phyloP scores from a whole-genome alignment of 2,888 invertebrate species.

The Zaprionus lineosus region DNA sequence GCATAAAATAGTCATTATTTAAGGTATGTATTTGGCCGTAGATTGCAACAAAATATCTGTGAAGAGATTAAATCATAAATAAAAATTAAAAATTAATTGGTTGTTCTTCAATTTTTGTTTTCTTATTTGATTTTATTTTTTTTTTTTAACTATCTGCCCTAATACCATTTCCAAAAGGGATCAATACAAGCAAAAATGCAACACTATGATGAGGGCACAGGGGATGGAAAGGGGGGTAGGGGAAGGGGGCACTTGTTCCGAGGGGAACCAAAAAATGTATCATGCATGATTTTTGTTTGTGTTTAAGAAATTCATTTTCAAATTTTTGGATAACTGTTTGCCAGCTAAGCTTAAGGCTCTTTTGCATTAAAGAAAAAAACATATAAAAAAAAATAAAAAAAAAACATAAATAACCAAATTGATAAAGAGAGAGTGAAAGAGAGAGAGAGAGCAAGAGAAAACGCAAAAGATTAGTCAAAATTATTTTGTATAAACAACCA shows the following conservation, averaged over 20 bases:
- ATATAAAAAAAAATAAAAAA: slow-evolving; percentile 28
- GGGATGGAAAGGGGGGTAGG: too few species aligned
- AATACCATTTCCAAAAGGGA: slow-evolving; percentile 65
- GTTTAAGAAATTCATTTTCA: slow-evolving; percentile 16
- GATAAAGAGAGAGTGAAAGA: slow-evolving; percentile 15
- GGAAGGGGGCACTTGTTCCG: slow-evolving; percentile 19
- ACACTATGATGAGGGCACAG: too few species aligned
- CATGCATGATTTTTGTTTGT: slow-evolving; percentile 38
- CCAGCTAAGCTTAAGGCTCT: slow-evolving; percentile 32
- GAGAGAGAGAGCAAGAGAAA: slow-evolving; percentile 32
- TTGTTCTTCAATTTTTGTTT: slow-evolving; percentile 36
- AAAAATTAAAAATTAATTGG: slow-evolving; percentile 72
- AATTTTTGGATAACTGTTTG: slow-evolving; percentile 12
- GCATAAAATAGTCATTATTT: slow-evolving; percentile 75
- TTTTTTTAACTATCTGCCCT: slow-evolving; percentile 46
- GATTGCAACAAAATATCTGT: slow-evolving; percentile 82
- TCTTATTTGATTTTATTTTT: slow-evolving; percentile 24
- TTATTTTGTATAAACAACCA: slow-evolving; percentile 62
- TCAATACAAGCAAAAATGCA: slow-evolving; percentile 43
- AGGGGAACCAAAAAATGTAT: slow-evolving; percentile 15
- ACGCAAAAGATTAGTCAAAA: slow-evolving; percentile 74
- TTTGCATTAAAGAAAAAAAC: slow-evolving; percentile 45
- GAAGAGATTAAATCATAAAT: slow-evolving; percentile 81
- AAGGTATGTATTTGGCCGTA: slow-evolving; percentile 82
- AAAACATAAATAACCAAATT: slow-evolving; percentile 45